phyloP scores from a whole-genome alignment of 1,140 invertebrate genomes.

The Lepidurus packardi region DNA sequence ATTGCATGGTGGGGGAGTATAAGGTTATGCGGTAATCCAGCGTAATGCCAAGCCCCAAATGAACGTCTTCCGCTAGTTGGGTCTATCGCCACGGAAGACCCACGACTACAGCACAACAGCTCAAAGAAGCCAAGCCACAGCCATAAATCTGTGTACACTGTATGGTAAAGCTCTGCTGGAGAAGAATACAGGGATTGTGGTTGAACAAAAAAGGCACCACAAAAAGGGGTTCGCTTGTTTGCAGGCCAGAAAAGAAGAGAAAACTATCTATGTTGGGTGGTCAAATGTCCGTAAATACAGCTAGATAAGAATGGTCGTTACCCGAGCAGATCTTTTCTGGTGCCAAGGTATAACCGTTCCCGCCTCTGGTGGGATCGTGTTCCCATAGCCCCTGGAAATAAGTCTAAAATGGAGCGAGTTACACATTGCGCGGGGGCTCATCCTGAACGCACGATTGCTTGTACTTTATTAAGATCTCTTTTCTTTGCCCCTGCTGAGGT shows the following conservation, averaged over 20 bases:
- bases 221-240: background rate
- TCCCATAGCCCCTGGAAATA: no score
- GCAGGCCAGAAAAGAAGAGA: background rate
- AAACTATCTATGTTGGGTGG: background rate
- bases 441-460: no score
- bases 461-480: no score
- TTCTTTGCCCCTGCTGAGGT: no score
- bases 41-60: background rate
- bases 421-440: no score
- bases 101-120: background rate
- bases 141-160: background rate
- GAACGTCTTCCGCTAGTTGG: background rate
- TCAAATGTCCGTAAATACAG: slow-evolving; percentile 11
- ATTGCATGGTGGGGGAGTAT: background rate
- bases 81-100: slow-evolving; percentile 5
- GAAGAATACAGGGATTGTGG: background rate
- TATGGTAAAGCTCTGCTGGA: background rate
- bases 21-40: background rate
- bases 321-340: background rate
- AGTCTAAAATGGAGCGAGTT: no score
- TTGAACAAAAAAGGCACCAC: background rate
- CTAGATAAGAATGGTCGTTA: slow-evolving; percentile 12
- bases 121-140: background rate
- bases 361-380: no score
- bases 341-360: no score